Conservation (phyloP, 2,113 vertebrate genomes). For the Dasyprocta punctata region DNA sequence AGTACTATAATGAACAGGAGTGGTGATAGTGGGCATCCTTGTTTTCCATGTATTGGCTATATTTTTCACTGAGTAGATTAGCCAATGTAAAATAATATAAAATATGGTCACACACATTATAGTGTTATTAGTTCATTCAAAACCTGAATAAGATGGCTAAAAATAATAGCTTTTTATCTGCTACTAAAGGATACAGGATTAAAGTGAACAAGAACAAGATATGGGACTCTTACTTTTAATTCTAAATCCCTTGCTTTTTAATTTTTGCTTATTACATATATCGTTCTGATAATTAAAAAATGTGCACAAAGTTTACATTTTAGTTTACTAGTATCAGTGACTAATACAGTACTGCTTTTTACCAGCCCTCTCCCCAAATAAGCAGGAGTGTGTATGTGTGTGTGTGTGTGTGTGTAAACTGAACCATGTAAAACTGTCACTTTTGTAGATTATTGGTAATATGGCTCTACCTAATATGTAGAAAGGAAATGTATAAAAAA, state of each 20-base stretch:
- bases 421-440: background rate
- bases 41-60: background rate
- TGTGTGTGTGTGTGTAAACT: background rate
- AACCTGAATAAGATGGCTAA: background rate
- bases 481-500: background rate
- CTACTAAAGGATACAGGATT: background rate
- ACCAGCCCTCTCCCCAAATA: background rate
- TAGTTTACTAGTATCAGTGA: background rate
- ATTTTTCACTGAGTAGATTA: background rate
- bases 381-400: background rate
- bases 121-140: background rate
- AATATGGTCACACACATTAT: background rate
- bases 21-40: background rate
- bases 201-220: background rate
- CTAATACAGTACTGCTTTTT: background rate
- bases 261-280: background rate
- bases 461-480: background rate
- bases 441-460: slow-evolving; percentile 27
- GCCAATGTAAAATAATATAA: background rate
- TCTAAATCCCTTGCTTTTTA: background rate
- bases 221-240: background rate
- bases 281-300: background rate
- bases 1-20: background rate
- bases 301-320: background rate
- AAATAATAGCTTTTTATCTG: background rate